These are phyloP conservation scores for Disparrhopalites patrizii DNA, from an alignment of 2,888 invertebrate species.

Conservation along the genomic window DNA sequence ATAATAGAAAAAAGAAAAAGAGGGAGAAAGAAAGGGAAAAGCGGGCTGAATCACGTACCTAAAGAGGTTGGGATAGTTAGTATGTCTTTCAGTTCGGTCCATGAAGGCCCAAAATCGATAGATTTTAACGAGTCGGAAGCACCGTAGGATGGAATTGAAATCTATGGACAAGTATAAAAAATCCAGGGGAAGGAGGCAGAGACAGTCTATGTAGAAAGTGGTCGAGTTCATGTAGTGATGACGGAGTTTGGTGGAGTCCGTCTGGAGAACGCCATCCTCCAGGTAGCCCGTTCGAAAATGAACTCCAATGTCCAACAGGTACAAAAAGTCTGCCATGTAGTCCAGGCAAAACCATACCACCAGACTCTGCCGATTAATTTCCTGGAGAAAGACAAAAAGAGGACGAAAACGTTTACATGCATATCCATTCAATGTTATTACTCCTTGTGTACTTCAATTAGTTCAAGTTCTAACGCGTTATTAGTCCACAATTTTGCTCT, in stretches of 20 bases:
- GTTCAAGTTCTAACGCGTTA: too few relatives aligned
- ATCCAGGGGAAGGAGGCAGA: constrained; percentile 95
- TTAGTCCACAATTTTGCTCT: too few relatives aligned
- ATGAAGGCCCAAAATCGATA: constrained; percentile 98
- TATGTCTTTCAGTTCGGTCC: constrained; percentile 96
- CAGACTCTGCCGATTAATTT: constrained; percentile 66
- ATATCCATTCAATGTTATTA: not conserved
- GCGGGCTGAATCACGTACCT: constrained; percentile 50
- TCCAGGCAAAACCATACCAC: constrained; percentile 96
- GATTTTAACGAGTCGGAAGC: constrained; percentile 93
- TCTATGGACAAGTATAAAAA: constrained; percentile 97
- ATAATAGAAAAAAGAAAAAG: too few relatives aligned
- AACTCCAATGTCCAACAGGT: constrained; percentile 92
- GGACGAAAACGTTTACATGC: not conserved
- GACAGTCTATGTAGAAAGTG: constrained; percentile 96
- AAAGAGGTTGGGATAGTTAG: constrained; percentile 97
- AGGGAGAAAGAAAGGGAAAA: too few relatives aligned
- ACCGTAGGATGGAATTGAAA: constrained; percentile 85
- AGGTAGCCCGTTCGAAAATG: constrained; percentile 96
- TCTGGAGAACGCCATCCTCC: constrained; percentile 96
- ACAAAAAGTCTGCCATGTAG: constrained; percentile 93
- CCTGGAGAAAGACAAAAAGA: constrained; percentile 32
- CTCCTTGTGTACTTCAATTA: too few relatives aligned
- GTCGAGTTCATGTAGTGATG: constrained; percentile 98
- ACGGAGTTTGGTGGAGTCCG: constrained; percentile 86